Percentiles rank a stretch among this genome's conserved stretches.
Evolutionary conservation across 1,140 invertebrate genomes (phyloP).

Genomic region (Propsilocerus akamusi): DNA sequence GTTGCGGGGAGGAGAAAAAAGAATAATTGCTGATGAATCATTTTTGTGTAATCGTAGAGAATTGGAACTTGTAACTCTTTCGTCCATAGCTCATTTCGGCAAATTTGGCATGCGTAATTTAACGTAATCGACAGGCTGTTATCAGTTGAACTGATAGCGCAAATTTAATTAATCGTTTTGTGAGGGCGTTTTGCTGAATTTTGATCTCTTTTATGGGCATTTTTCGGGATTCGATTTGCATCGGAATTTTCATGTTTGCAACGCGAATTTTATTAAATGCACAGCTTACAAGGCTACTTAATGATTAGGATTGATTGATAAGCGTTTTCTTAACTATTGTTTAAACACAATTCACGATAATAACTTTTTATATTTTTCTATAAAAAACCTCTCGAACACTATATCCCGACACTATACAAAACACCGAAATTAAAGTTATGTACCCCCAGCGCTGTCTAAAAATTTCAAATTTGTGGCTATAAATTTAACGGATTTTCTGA

Average conservation of each 20-base stretch:
- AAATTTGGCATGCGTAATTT: neutral
- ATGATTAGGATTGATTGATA: neutral
- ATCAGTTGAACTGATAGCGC: neutral
- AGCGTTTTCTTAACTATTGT: neutral
- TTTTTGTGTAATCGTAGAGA: neutral
- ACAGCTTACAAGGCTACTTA: neutral
- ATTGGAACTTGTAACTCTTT: neutral
- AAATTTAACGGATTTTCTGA: too few species aligned
- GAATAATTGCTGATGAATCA: slow-evolving; percentile 2
- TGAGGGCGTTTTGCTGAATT: neutral
- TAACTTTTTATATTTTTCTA: neutral
- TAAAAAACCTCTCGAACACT: neutral
- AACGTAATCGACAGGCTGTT: neutral
- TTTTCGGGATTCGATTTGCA: neutral
- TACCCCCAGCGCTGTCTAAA: too few species aligned
- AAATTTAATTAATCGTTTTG: neutral
- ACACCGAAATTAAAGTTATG: neutral
- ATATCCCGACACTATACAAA: neutral
- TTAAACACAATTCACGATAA: neutral
- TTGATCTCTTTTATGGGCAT: neutral
- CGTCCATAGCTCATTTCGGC: neutral
- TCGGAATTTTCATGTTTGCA: neutral
- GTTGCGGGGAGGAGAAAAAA: too few species aligned
- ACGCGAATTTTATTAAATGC: neutral
- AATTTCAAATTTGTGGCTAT: too few species aligned